A percentile compares a stretch with the other conserved stretches of the same genome.
Conservation (phyloP, 2,888 invertebrate species). For the Oscheius myriophilus region DNA sequence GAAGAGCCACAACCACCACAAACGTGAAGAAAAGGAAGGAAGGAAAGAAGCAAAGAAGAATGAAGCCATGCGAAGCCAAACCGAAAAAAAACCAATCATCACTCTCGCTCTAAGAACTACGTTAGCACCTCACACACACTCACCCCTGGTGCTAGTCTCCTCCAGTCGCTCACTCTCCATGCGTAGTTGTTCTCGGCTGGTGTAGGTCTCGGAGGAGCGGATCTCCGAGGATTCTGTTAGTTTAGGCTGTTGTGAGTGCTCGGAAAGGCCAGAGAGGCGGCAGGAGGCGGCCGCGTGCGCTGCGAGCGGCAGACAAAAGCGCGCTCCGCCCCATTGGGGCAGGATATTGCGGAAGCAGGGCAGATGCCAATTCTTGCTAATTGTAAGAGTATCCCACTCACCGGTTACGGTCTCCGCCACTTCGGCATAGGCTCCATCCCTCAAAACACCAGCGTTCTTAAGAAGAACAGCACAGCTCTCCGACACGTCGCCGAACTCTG, state of each 20-base stretch:
- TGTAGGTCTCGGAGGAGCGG: not conserved
- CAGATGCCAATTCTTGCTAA: constrained; percentile 31
- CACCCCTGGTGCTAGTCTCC: not conserved
- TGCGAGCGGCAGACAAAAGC: constrained; percentile 6
- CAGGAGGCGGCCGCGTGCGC: constrained; percentile 29
- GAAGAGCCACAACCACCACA: too few species aligned
- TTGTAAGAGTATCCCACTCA: constrained; percentile 32
- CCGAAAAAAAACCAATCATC: constrained; percentile 11
- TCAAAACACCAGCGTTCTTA: constrained; percentile 60
- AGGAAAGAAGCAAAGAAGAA: constrained; percentile 24
- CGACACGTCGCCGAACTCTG: constrained; percentile 57
- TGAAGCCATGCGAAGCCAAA: constrained; percentile 31
- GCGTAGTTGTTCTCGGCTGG: not conserved
- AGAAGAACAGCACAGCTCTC: constrained; percentile 67
- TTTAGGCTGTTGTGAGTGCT: constrained; percentile 2
- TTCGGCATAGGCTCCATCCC: constrained; percentile 47
- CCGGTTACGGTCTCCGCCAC: constrained; percentile 62
- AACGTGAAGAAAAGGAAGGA: constrained; percentile 6
- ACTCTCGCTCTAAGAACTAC: not conserved
- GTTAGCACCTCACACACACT: constrained; percentile 10
- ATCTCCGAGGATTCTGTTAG: not conserved
- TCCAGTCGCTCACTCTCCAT: not conserved
- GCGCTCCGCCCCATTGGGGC: constrained; percentile 29
- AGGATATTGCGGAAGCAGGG: constrained; percentile 33
- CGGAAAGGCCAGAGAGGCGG: constrained; percentile 32